These are phyloP conservation scores for Baryphthengus martii DNA, from an alignment of 2,113 vertebrate genomes.

Conservation along the genomic window DNA sequence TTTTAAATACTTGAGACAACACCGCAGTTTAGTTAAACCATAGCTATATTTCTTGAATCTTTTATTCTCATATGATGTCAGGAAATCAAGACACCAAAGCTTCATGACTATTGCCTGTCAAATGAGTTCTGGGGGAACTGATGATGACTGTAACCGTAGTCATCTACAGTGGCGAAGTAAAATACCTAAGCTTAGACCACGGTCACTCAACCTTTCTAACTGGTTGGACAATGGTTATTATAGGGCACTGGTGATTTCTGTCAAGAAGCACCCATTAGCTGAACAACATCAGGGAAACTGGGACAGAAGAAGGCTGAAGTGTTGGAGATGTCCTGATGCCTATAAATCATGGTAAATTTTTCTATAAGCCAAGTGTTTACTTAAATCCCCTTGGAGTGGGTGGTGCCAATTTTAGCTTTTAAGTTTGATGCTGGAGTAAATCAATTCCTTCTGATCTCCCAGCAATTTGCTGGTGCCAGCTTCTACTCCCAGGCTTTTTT, in stretches of 20 bases:
- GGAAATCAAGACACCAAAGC: not conserved
- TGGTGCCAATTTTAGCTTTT: not conserved
- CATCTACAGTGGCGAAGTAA: not conserved
- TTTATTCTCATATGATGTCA: not conserved
- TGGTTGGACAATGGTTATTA: not conserved
- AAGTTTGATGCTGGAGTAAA: not conserved
- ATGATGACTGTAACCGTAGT: not conserved
- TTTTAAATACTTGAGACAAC: not conserved
- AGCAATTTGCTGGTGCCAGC: not conserved
- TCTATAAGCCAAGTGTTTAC: not conserved
- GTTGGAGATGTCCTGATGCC: not conserved
- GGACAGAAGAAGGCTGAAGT: not conserved
- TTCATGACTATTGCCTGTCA: not conserved
- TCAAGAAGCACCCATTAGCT: not conserved
- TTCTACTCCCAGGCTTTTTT: not conserved
- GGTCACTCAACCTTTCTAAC: not conserved
- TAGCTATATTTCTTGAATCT: not conserved
- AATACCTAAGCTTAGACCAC: not conserved
- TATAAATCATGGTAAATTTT: not conserved
- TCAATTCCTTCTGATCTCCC: not conserved
- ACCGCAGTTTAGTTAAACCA: not conserved
- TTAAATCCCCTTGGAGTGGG: not conserved
- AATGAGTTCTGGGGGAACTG: rapidly evolving
- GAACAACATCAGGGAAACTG: not conserved
- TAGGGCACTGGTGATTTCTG: not conserved